Evolutionary conservation across 2,888 invertebrate species (phyloP).

Genomic region (Rosalia funebris): DNA sequence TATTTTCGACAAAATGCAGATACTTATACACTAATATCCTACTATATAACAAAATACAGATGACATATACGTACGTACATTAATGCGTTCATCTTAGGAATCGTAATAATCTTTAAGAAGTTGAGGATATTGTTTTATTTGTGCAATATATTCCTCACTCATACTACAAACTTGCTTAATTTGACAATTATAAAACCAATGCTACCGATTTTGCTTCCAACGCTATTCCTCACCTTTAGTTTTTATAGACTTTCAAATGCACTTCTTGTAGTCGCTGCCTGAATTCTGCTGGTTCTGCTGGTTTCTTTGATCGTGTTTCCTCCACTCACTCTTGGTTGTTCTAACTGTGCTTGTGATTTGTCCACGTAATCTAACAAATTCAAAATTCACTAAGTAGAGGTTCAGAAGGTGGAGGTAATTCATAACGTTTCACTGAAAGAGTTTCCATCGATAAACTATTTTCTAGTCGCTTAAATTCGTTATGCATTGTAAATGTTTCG

Average conservation of each 20-base stretch:
- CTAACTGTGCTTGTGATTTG: conserved; percentile 92
- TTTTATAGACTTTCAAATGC: conserved; percentile 95
- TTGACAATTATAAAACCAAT: conserved; percentile 96
- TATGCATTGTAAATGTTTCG: conserved; percentile 90
- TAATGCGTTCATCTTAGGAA: conserved; percentile 10
- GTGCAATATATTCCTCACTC: conserved; percentile 71
- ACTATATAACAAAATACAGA: too few relatives aligned
- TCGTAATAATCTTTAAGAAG: conserved; percentile 29
- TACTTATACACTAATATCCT: too few relatives aligned
- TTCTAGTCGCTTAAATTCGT: conserved; percentile 93
- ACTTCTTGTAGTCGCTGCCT: conserved; percentile 89
- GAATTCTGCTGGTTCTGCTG: conserved; percentile 77
- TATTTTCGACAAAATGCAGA: too few relatives aligned
- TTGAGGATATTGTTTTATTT: conserved; percentile 52
- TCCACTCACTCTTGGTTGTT: conserved; percentile 89
- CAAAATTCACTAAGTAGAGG: conserved; percentile 91
- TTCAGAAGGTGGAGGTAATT: conserved; percentile 91
- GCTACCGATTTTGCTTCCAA: conserved; percentile 96
- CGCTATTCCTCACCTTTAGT: conserved; percentile 87
- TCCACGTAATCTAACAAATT: conserved; percentile 94
- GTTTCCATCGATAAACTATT: conserved; percentile 94
- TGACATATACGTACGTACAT: too few relatives aligned
- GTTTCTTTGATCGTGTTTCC: conserved; percentile 80
- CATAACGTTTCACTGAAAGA: conserved; percentile 96
- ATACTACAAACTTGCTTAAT: conserved; percentile 93